Base-by-base conservation (phyloP, 2,888 invertebrate genomes). In the Nephrotoma flavescens region DNA sequence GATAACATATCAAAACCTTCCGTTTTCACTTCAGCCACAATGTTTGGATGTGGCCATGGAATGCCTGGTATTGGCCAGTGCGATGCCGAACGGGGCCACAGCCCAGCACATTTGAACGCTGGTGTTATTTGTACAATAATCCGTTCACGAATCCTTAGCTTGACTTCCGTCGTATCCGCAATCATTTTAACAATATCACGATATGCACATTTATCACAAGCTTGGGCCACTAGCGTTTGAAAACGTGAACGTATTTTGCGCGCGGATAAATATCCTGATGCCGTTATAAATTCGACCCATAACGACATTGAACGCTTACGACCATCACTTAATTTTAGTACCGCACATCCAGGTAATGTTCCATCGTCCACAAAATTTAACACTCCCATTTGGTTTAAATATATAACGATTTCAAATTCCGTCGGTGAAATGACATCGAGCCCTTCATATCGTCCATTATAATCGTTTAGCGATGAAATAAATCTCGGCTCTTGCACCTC, bases 361-460 rank as follows among this genome's bases (percentile, higher is more conserved):
- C 98, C 98, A 91, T 98, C 98, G 92, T 99, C 98, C 86, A 98
- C 98, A 91, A 98, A 99, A 92, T 98, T 99, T 89, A 98, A 94
- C n/a, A 99, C 98, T 1, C 98, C 98, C 98, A 98, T 99, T 92
- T 99, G 98, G 91, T 98, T 98, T 88, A 98, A 93, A 91, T 98
- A 98, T 89, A 98, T 95, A 88, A 98, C 96, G 88, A 98, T 97
- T 92, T 98, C 98, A 92, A 97, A 98, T 91, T 98, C 98, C 88
- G 95, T 95, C 86, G 98, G 97, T 12, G 98, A 97, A 88, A 98
- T 95, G 86, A 98, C 98, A 90, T 97, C 96, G 87, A 98, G 93
- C 6, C 98, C 98, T 90, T 98, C 98, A 92, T 95, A 98, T 41
- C 97, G 94, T 31, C 97, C 97, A 90, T 97, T 97, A 92, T 96